Evolutionary conservation across 2,797 vertebrate species (phyloP), one percentile per base, ranked within the genome.

Genomic region (Loris lydekkerianus): DNA sequence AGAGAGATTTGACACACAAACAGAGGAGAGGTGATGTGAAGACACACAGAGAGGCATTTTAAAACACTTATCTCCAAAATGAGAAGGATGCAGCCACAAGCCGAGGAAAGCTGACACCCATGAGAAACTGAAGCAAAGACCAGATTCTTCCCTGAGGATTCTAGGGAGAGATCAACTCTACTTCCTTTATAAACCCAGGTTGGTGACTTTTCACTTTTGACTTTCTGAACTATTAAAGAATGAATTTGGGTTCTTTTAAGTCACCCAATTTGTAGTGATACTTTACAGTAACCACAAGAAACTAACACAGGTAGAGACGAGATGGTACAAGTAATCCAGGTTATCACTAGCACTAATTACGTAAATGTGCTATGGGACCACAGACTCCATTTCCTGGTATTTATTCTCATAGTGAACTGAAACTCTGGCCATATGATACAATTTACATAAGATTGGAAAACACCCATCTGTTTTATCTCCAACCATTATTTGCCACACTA

Each of bases 351-450:
- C 9, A 3, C 2, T 53, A 63, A 67, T 53, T 70, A 78, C n/a
- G 53, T 13, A 65, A 43, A 7, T 65, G 14, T 40, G 14, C n/a
- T 70, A 4, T 31, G 61, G n/a, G 14, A n/a, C 58, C 37, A 14
- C 56, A n/a, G 18, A 76, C 46, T n/a, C 56, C 56, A 11, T 58
- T 37, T 58, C 65, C 27, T 58, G 1, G 7, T 49, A 31, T 37
- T 87, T 56, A 82, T 73, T 89, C 21, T 89, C 53, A 92, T 34
- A 56, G 31, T 49, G 10, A 75, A 10, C 81, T 76, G 49, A 95
- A 88, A 18, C 10, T 18, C 27, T 69, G 34, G 10, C 43, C 37
- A 10, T 17, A 14, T 49, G 23, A 72, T 40, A 20, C 34, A 88
- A 46, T 49, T 69, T 80, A 84, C 27, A 43, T 2, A 21, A 56